Evolutionary conservation across 2,888 invertebrate species (phyloP), one percentile per base, ranked within the genome.

Genomic region (Drosophila setosimentum): DNA sequence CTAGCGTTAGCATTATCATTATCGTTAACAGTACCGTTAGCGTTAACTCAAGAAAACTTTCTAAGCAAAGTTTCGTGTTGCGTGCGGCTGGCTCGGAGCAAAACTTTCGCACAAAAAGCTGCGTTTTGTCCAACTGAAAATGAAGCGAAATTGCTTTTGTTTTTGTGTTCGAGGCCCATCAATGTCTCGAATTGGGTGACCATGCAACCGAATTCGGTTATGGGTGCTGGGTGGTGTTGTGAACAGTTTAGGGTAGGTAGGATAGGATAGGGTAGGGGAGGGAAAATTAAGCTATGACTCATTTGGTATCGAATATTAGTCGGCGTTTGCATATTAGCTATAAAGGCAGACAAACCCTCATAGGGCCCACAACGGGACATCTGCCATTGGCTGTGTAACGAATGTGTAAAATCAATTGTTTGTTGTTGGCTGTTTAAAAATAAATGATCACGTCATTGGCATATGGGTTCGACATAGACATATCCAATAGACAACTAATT

Each of bases 381-480:
- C 68, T 58, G 68, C 30, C 57, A 57, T 27, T 40, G 16, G 42
- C 65, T 29, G 29, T 29, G 33, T 63, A 55, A 30, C 59, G 11
- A 63, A 64, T 70, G 70, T 54, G 7, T 30, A 57, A 29, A 58
- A 62, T 61, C 58, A 51, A 75, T 61, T 71, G 59, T 50, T 70
- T 24, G 35, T 49, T 61, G 61, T 54, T 58, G 30, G 42, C 53
- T 55, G 58, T 55, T 73, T 76, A 73, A 69, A 73, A 83, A 81
- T 80, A 83, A 71, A 68, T 29, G 78, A 71, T 80, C 83, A 73
- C 83, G 83, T 83, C 83, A 83, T 72, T 83, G 77, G 69, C 81
- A 80, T 83, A 77, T 71, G 72, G 63, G 48, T 68, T 53, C 58
- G 59, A 66, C 49, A 33, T 51, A 55, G 62, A 59, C 66, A 55